These are phyloP conservation scores for Phrixothrix hirtus DNA, from an alignment of 2,888 invertebrate species.

Conservation along the genomic window DNA sequence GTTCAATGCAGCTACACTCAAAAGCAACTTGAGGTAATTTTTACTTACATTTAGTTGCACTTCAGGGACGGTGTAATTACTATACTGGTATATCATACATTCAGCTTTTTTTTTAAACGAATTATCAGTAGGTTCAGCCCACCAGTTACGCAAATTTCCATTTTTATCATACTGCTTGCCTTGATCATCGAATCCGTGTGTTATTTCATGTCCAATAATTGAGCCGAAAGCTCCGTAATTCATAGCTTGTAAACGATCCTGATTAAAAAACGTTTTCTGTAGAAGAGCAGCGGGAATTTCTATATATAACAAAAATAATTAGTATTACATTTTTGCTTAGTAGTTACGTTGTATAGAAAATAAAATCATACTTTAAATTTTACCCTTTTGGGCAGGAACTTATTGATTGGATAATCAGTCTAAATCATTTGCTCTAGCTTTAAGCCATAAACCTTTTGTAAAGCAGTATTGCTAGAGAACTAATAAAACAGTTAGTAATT, in stretches of 20 bases:
- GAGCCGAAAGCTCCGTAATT: slow-evolving; percentile 85
- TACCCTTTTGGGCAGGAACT: no score
- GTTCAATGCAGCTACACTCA: no score
- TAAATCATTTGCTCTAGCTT: no score
- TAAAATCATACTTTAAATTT: no score
- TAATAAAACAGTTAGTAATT: no score
- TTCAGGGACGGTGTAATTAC: slow-evolving; percentile 77
- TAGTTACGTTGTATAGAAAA: no score
- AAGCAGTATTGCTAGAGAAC: no score
- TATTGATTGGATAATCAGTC: no score
- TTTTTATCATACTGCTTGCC: slow-evolving; percentile 11
- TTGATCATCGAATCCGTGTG: slow-evolving; percentile 72
- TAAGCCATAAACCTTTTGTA: no score
- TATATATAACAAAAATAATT: no score
- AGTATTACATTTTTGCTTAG: no score
- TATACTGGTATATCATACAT: slow-evolving; percentile 88
- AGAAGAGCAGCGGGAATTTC: slow-evolving; percentile 89
- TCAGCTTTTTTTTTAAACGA: slow-evolving; percentile 61
- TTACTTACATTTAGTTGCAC: slow-evolving; percentile 62
- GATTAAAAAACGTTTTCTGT: slow-evolving; percentile 84
- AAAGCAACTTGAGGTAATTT: no score
- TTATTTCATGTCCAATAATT: slow-evolving; percentile 85
- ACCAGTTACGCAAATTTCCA: slow-evolving; percentile 16
- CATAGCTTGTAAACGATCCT: slow-evolving; percentile 81
- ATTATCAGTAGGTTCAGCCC: slow-evolving; percentile 10